Evolutionary conservation across 2,888 invertebrate species (phyloP), one percentile per base, ranked within the genome.

Genomic region (Cryptus viduatorius): DNA sequence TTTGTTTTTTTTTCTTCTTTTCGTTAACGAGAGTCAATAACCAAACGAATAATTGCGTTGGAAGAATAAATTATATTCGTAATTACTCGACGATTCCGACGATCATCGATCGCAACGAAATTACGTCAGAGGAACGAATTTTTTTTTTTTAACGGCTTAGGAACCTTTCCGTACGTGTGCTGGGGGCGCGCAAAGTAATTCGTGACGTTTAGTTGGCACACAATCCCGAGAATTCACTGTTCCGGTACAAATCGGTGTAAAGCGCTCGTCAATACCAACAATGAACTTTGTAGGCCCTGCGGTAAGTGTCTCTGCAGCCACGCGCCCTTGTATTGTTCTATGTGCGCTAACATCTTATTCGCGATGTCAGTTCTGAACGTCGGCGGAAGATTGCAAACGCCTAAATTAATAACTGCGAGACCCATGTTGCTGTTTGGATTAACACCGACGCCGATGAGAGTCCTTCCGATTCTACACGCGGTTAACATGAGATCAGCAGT

Each of bases 301-400:
- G 95, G 94, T 83, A 95, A 93, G 87, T 95, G 95, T 75, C 95
- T 92, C 83, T 94, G 94, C 46, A 94, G 89, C 95, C 95, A 95
- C 16, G 94, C 94, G 56, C 94, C 94, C 87, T 95, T 94, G 88
- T 95, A 95, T 81, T 94, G 94, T 86, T 95, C 95, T 81, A 95
- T 94, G 79, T 95, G 92, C 78, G 95, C 95, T 67, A 95, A 90
- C 89, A 95, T 93, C 89, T 95, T 95, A 92, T 96, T 96, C 19
- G 96, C 96, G 86, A 96, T 94, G 89, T 96, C 96, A n/a, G 96
- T 96, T 85, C 95, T 94, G 50, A 95, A 94, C 16, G 96, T 95
- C 14, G 95, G 94, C 19, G 95, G 95, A n/a, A 96, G 92, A 92
- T 96, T 96, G 78, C 94, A 94, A 10, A 96, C 94, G 24, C 96